Evolutionary conservation across 2,888 invertebrate species (phyloP), one percentile per base, ranked within the genome.

Genomic region (Phragmatobia fuliginosa): DNA sequence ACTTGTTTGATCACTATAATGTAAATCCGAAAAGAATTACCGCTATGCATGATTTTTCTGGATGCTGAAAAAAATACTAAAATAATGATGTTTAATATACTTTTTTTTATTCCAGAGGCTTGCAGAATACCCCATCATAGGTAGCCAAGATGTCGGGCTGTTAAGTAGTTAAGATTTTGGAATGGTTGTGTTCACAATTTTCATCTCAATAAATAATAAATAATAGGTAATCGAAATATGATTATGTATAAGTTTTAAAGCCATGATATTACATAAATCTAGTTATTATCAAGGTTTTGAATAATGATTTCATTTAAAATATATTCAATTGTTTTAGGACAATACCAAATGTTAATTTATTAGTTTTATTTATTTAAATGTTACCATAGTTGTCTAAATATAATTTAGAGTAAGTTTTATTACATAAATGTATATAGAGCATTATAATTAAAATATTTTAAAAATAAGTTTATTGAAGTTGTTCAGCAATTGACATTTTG

Each of bases 91-190:
- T 63, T 28, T 25, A n/a, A 21, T 70, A 64, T 62, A 31, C 5
- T 45, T 68, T 52, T 75, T 75, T 83, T 69, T 76, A 58, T 91
- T 89, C 41, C 92, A 94, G 94, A 93, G 87, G 85, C 86, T 0
- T 94, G 94, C 87, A 86, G 93, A 86, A 79, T 91, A 21, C 94
- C 92, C 11, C 94, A 94, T 72, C 94, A 94, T 75, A 94, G 94
- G 88, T 94, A 94, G 92, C 93, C 86, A 86, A 78, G 68, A 67
- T 64, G 64, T 56, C 38, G 16, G 67, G 66, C 18, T 6, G 58
- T 66, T 45, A 67, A 41, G 56, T 68, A 84, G 69, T 72, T 49
- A 77, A 79, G 77, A 77, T 74, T 73, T 81, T 82, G 76, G 62
- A 78, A 85, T 74, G 90, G 89, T 91, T 92, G 92, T 91, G 91